A percentile compares a stretch with the other conserved stretches of the same genome.
Evolutionary conservation across 1,140 invertebrate genomes (phyloP).

Genomic region (Leptinotarsa undecemlineata): DNA sequence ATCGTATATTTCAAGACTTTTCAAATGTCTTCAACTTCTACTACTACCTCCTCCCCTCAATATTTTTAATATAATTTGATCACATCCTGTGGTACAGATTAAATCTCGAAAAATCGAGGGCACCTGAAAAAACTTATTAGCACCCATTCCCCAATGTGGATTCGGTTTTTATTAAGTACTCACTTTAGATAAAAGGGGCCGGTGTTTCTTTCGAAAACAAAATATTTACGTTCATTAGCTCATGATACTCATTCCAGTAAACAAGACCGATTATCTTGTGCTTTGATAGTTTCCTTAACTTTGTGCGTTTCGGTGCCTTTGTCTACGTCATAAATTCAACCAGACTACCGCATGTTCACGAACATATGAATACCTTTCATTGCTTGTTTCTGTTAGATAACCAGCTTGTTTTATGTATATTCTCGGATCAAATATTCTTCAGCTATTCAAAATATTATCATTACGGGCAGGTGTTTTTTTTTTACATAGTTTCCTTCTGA

Average conservation of each 20-base stretch:
- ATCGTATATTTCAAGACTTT: too few species aligned
- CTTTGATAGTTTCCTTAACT: neutral
- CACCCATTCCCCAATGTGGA: too few species aligned
- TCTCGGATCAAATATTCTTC: neutral
- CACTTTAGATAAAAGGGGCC: neutral
- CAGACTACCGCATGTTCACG: neutral
- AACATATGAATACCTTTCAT: neutral
- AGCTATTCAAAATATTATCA: slow-evolving; percentile 1
- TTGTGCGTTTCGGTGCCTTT: neutral
- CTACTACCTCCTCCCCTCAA: too few species aligned
- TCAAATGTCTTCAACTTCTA: too few species aligned
- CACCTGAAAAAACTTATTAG: too few species aligned
- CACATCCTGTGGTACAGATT: too few species aligned
- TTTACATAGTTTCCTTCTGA: neutral
- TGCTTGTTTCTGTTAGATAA: neutral
- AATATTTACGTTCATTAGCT: slow-evolving; percentile 1
- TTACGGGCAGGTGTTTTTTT: neutral
- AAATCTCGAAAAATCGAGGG: too few species aligned
- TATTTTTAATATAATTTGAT: too few species aligned
- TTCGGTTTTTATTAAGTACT: too few species aligned
- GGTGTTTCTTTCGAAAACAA: neutral
- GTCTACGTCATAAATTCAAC: neutral
- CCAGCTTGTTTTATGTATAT: neutral
- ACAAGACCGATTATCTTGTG: neutral
- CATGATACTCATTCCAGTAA: neutral